Base-by-base conservation (phyloP, 2,113 vertebrate species). In the Solea solea region DNA sequence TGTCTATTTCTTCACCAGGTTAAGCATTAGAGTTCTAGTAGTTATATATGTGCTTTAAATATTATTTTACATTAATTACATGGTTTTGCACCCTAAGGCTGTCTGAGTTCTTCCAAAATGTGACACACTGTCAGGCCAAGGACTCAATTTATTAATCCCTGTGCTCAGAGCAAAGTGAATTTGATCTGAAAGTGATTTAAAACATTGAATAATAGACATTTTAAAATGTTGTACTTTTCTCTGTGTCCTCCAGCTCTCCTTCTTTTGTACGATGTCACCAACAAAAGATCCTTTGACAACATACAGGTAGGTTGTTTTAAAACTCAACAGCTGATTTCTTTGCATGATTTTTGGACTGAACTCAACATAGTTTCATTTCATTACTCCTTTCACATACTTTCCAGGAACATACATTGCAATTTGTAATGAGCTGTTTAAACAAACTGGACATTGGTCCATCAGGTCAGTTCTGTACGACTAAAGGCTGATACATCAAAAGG, bases 261-360 rank as follows among this genome's bases (percentile, higher is more conserved):
- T 74, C 90, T 98, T 83, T 93, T 98, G 46, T 98, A 98, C 2
- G 96, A 98, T 1, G 94, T 98, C 86, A 97, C 97, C 86, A 98
- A 96, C 92, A 96, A 94, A 88, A 90, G 94, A 0, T 98, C 97
- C 0, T 98, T 98, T 0, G 95, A 97, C 94, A 98, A 96, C 93
- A 95, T 97, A 78, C 94, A 95, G 95, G 97, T 98, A 92, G 9
- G 12, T 60, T 46, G 53, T 8, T 28, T 34, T 34, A 34, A 34
- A 34, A 34, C 34, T 34, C 6, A 41, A 9, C 13, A n/a, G 13
- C 21, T 40, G n/a, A 10, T 7, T 13, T n/a, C 2, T 50, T 40
- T 13, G 1, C 40, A 49, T 25, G 41, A 8, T 41, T 39, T 54
- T 34, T 44, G 9, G 16, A 27, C 14, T 5, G 1, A 51, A 50